Conservation (phyloP, 2,797 vertebrate species). For the Acestrorhynchus altus region DNA sequence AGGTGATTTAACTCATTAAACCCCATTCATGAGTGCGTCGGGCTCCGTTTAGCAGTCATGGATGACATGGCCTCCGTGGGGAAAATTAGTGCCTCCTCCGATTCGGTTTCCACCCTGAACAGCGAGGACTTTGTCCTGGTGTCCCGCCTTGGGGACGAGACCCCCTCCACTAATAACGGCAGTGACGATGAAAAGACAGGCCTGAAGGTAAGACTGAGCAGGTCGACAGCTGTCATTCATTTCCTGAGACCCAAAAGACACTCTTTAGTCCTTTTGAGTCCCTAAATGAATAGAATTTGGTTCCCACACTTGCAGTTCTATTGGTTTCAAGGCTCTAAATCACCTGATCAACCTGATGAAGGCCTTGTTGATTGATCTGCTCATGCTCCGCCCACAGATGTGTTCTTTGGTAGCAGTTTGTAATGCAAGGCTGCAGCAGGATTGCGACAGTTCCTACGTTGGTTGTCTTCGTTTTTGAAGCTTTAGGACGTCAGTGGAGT, state of each 20-base stretch:
- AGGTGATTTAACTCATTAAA: slow-evolving; percentile 88
- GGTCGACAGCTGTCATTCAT: slow-evolving; percentile 41
- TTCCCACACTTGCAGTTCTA: neutral
- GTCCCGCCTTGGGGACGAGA: slow-evolving; percentile 97
- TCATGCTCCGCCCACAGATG: neutral
- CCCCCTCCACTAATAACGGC: slow-evolving; percentile 97
- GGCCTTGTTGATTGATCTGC: neutral
- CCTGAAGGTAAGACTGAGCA: slow-evolving; percentile 92
- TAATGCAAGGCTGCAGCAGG: neutral
- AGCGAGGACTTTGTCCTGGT: slow-evolving; percentile 99
- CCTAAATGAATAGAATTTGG: neutral
- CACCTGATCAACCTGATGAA: neutral
- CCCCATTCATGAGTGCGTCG: slow-evolving; percentile 80
- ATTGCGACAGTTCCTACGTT: too few species aligned
- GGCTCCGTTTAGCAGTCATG: slow-evolving; percentile 94
- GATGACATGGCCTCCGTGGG: slow-evolving; percentile 99
- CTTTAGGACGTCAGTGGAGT: too few species aligned
- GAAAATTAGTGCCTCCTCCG: slow-evolving; percentile 99
- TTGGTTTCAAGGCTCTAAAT: too few species aligned
- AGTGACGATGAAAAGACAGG: slow-evolving; percentile 99
- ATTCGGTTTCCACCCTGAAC: slow-evolving; percentile 99
- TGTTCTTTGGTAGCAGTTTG: neutral
- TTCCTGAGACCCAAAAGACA: neutral
- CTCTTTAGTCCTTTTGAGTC: neutral
- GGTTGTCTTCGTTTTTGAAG: too few species aligned